Conservation (phyloP, 2,797 vertebrate genomes). For the Xenops minutus region DNA sequence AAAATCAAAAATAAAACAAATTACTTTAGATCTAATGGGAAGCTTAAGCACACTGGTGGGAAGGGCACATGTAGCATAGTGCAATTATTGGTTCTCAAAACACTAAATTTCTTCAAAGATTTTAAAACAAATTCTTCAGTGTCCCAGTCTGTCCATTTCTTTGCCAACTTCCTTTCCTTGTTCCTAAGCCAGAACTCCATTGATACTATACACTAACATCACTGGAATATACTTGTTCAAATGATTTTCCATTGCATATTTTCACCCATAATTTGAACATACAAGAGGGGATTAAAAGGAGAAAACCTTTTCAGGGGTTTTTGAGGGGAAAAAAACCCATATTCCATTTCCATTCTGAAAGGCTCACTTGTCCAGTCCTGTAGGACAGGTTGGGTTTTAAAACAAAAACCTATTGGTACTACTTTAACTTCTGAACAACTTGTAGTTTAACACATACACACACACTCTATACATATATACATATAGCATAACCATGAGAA, state of each 20-base stretch:
- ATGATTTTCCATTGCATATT: not conserved
- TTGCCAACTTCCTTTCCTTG: not conserved
- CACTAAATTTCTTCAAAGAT: not conserved
- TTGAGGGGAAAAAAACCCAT: not conserved
- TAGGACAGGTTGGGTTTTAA: not conserved
- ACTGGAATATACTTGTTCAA: not conserved
- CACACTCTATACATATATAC: not conserved
- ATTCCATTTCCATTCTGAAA: not conserved
- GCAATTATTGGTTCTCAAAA: not conserved
- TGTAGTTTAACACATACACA: not conserved
- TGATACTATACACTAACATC: not conserved
- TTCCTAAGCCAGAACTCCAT: not conserved
- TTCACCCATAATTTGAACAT: not conserved
- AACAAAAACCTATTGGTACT: not conserved
- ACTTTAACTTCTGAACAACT: not conserved
- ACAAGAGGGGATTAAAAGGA: not conserved
- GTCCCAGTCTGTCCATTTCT: not conserved
- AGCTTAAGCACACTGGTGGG: not conserved
- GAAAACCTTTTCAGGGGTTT: not conserved
- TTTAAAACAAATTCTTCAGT: not conserved
- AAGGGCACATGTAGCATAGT: not conserved
- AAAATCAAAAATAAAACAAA: not conserved
- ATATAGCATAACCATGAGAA: not conserved
- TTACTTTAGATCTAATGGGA: not conserved
- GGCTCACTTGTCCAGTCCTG: not conserved